phyloP scores from a whole-genome alignment of 1,140 invertebrate genomes.

The Aphaenogaster ashmeadi region DNA sequence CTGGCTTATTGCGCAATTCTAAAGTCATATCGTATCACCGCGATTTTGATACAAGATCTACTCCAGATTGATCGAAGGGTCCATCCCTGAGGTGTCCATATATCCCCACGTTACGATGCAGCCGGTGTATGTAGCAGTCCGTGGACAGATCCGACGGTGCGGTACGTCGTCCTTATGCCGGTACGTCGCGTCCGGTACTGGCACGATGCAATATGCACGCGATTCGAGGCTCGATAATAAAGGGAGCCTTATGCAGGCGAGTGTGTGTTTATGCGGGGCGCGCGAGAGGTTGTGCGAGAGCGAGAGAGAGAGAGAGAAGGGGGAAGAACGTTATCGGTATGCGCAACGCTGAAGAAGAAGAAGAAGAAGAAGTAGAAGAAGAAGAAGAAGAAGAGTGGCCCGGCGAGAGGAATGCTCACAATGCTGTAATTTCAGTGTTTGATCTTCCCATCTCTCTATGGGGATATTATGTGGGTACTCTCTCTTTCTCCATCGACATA shows the following conservation, averaged over 20 bases:
- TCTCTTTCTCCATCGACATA: conserved; percentile 56
- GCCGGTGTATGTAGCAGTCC: conserved; percentile 6
- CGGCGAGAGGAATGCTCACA: conserved; percentile 83
- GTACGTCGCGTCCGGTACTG: conserved; percentile 64
- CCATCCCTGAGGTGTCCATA: neutral
- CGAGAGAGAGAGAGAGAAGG: conserved; percentile 33
- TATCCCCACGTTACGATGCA: neutral
- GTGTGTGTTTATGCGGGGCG: conserved; percentile 82
- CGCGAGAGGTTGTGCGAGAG: conserved; percentile 22
- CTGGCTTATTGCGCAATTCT: neutral
- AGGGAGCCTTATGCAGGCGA: conserved; percentile 83
- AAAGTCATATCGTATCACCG: neutral
- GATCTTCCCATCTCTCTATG: conserved; percentile 84
- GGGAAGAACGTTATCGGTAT: conserved; percentile 79
- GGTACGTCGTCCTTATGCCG: conserved; percentile 46
- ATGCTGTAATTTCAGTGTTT: conserved; percentile 86
- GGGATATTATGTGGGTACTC: conserved; percentile 83
- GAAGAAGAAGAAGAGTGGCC: conserved; percentile 75
- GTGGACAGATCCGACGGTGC: conserved; percentile 39
- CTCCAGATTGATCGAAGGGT: conserved; percentile 1
- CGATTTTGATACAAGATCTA: neutral
- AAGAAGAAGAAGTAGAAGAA: conserved; percentile 60
- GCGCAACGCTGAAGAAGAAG: conserved; percentile 65
- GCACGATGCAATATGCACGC: conserved; percentile 84
- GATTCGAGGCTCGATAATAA: conserved; percentile 83